Evolutionary conservation across 2,797 vertebrate genomes (phyloP), one percentile per base, ranked within the genome.

Genomic region (Sebastes umbrosus): DNA sequence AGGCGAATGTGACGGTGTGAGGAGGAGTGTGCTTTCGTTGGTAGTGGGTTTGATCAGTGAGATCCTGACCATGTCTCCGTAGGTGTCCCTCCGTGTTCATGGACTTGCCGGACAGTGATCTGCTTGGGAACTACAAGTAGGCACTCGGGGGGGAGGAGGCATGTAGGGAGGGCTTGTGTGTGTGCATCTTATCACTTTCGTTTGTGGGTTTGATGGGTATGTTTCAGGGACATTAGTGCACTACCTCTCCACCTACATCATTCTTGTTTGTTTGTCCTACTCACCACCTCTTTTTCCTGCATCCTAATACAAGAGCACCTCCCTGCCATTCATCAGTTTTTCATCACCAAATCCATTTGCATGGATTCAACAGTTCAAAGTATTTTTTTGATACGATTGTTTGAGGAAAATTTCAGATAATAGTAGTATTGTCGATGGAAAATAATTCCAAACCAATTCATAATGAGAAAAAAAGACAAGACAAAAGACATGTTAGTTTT

Each of bases 11-110:
- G 73, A 55, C 6, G 6, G 60, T 12, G 46, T 27, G 75, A 76
- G 46, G 36, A 54, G 69, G 62, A 64, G 24, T 46, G 69, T 64
- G 64, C 70, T 76, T 25, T 77, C 77, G 79, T 79, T 31, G 83
- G 39, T 66, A 24, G 71, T 81, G 75, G 74, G 62, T 84, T 65
- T 82, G 46, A 73, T 93, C 86, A 95, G 93, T 90, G 88, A 94
- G 95, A 95, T 94, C 94, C 94, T 96, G 89, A 96, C 95, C 93
- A 43, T 96, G 93, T 96, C 94, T 96, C 93, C 94, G 22, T 96
- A 96, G 96, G 96, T 96, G 95, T 89, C 96, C 96, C 88, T 96
- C 96, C 87, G 93, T 96, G 95, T 96, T 96, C 96, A 96, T 96
- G 96, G 96, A 96, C 94, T 95, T 96, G 92, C 95, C 95, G 94